Conservation (phyloP, 2,888 invertebrate species). For the Calliphora vomitoria region DNA sequence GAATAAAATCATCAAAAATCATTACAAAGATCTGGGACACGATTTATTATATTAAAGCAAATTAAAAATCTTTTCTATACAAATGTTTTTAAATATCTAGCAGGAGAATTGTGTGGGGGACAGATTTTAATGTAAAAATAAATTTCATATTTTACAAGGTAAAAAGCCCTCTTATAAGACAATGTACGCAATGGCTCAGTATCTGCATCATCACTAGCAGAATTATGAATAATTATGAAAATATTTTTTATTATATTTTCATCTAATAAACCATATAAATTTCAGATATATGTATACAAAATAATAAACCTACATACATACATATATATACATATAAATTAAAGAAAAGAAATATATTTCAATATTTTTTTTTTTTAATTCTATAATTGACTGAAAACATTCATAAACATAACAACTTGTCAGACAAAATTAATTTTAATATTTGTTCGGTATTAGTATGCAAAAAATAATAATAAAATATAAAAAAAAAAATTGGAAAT, state of each 20-base stretch:
- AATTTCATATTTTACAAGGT: conserved; percentile 7
- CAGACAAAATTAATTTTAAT: conserved; percentile 65
- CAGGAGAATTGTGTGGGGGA: background rate
- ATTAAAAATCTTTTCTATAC: background rate
- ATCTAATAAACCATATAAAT: conserved; percentile 22
- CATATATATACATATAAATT: background rate
- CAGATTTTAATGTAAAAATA: conserved; percentile 9
- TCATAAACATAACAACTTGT: conserved; percentile 66
- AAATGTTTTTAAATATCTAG: background rate
- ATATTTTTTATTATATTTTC: conserved; percentile 5
- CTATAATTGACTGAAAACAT: conserved; percentile 71
- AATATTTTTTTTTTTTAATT: conserved; percentile 52
- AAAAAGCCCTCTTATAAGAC: background rate
- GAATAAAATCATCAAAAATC: conserved; percentile 20
- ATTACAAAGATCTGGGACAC: conserved; percentile 18
- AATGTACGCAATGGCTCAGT: background rate
- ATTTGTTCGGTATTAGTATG: conserved; percentile 32
- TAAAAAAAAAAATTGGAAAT: background rate
- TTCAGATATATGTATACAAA: background rate
- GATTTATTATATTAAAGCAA: conserved; percentile 13
- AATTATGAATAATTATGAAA: conserved; percentile 53
- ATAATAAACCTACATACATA: background rate
- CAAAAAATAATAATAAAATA: background rate
- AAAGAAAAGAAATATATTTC: background rate
- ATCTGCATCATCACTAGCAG: background rate